phyloP scores from a whole-genome alignment of 64 coral and sea anemone species.

The Dendronephthya gigantea region DNA sequence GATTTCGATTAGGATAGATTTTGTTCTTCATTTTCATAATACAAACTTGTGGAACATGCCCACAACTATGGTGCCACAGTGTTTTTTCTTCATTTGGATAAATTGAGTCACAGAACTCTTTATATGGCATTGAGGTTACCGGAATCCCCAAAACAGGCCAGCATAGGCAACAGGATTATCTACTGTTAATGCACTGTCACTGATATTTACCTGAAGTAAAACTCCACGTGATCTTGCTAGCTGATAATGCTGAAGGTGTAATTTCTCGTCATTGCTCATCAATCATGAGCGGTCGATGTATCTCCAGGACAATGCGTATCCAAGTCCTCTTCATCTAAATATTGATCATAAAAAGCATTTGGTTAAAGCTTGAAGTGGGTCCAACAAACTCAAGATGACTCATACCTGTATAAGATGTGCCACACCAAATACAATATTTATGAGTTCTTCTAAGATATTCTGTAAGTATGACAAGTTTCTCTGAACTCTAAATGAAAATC shows the following conservation, averaged over 20 bases:
- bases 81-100: no score
- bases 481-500: slow-evolving; percentile 50
- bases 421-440: slow-evolving; percentile 97
- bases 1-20: no score
- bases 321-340: slow-evolving; percentile 59
- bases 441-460: slow-evolving; percentile 65
- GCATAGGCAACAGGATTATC: no score
- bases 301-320: slow-evolving; percentile 65
- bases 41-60: no score
- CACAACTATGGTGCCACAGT: no score
- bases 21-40: no score
- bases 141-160: no score
- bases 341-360: neutral
- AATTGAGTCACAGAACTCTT: no score
- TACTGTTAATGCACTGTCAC: no score
- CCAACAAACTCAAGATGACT: neutral
- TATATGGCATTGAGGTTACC: no score
- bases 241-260: neutral
- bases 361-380: neutral
- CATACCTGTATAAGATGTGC: slow-evolving; percentile 70
- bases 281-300: slow-evolving; percentile 66
- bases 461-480: slow-evolving; percentile 62
- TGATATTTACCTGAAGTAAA: no score
- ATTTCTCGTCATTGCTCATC: neutral
- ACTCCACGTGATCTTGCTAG: neutral